A percentile compares a stretch with the other conserved stretches of the same genome.
These are phyloP conservation scores for Anisognathus igniventris DNA, from an alignment of 2,797 vertebrate species.

Conservation along the genomic window DNA sequence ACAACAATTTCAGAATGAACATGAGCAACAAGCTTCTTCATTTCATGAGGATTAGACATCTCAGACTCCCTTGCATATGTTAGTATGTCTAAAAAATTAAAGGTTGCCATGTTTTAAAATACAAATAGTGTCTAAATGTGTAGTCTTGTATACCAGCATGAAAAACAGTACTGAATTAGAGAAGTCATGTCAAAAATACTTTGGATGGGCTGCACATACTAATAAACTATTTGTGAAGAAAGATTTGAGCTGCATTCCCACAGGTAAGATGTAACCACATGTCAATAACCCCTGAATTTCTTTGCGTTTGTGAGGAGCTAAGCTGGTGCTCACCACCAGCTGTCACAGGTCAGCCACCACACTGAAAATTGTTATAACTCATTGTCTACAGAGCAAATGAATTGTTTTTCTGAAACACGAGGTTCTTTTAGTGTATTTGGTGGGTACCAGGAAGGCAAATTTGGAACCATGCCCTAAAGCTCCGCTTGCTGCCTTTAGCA, in stretches of 20 bases:
- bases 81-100: background rate
- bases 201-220: background rate
- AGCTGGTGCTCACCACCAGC: rapidly evolving
- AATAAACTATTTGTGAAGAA: background rate
- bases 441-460: background rate
- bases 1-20: background rate
- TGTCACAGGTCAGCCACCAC: background rate
- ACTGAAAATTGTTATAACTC: background rate
- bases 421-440: background rate
- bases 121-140: background rate
- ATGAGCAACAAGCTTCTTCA: background rate
- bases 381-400: background rate
- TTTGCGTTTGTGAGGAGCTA: background rate
- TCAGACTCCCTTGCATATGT: background rate
- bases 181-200: background rate
- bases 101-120: background rate
- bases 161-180: background rate
- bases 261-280: background rate
- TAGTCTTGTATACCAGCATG: background rate
- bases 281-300: background rate
- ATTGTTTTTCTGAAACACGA: background rate
- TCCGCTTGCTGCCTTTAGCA: background rate
- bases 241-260: background rate
- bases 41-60: background rate
- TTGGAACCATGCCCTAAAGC: background rate